Evolutionary conservation across 2,888 invertebrate species (phyloP), one percentile per base, ranked within the genome.

Genomic region (Pegoplata infirma): DNA sequence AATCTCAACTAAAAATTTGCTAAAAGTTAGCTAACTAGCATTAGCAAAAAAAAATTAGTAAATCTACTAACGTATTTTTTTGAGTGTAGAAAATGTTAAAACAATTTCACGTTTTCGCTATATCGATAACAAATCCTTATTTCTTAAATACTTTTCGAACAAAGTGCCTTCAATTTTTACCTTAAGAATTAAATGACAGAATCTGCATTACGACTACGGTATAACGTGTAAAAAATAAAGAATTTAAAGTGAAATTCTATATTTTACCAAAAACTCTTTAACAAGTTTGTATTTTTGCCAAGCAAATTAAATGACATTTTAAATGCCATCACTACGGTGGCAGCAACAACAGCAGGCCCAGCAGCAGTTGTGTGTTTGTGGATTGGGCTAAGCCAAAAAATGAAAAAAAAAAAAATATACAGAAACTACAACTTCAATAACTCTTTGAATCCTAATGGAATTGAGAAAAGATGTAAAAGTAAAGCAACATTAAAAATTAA

Each of bases 231-330:
- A n/a, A n/a, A 17, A 63, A n/a, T n/a, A 49, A 61, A 32, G 16
- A 49, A 46, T 17, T 61, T 49, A 25, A 61, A 61, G 14, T 7
- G 32, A 32, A 8, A 32, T 10, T n/a, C 3, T 4, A 23, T 19
- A 2, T 5, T 44, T 44, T 56, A 16, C 36, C 40, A 23, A n/a
- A 5, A 5, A 16, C 14, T 3, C n/a, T 17, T 5, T 23, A 17
- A 40, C 46, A 44, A 7, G 5, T 59, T 23, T 14, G 19, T n/a
- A 10, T 61, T 59, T 6, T 10, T 46, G 10, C 5, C 7, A 28
- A 25, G 5, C 17, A 69, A 69, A 69, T 69, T 59, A 59, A 69
- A 69, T 69, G 56, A 68, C 58, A 58, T 36, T 68, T 68, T 68
- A 68, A 68, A 68, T 49, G 59, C 21, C 58, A 69, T 58, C 36